A percentile compares a stretch with the other conserved stretches of the same genome.
These are phyloP conservation scores for Agelaius tricolor DNA, from an alignment of 2,113 vertebrate genomes.

Conservation along the genomic window DNA sequence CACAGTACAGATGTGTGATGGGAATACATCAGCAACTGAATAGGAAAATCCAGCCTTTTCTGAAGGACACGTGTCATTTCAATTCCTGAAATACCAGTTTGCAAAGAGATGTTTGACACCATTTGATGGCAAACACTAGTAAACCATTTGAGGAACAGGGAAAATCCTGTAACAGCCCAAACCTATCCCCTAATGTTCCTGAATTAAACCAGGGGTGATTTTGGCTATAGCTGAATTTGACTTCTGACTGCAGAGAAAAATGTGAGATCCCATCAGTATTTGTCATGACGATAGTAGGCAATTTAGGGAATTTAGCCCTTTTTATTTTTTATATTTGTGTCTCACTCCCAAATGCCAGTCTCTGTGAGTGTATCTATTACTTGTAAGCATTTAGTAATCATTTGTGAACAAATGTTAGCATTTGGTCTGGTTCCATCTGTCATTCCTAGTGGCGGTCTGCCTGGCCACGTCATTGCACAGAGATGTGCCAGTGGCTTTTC, in stretches of 20 bases:
- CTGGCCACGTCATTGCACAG: constrained; percentile 22
- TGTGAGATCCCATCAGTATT: neutral
- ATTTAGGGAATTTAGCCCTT: neutral
- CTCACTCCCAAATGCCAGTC: constrained; percentile 40
- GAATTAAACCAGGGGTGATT: neutral
- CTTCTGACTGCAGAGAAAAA: neutral
- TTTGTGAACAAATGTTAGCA: constrained; percentile 52
- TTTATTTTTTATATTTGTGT: neutral
- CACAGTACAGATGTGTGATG: neutral
- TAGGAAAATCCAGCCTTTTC: neutral
- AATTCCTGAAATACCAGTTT: neutral
- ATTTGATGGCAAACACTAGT: neutral
- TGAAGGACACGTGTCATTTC: neutral
- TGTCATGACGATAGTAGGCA: neutral
- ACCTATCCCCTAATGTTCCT: neutral
- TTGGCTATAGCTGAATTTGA: neutral
- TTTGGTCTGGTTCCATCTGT: constrained; percentile 56
- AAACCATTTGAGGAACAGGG: neutral
- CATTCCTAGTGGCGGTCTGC: neutral
- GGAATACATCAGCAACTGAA: neutral
- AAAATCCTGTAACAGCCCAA: neutral
- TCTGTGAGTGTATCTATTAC: constrained; percentile 4
- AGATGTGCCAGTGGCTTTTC: neutral
- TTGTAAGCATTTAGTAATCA: constrained; percentile 49
- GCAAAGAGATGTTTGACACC: neutral